Base-by-base conservation (phyloP, 1,140 invertebrate species). In the Hydropsyche tenuis region DNA sequence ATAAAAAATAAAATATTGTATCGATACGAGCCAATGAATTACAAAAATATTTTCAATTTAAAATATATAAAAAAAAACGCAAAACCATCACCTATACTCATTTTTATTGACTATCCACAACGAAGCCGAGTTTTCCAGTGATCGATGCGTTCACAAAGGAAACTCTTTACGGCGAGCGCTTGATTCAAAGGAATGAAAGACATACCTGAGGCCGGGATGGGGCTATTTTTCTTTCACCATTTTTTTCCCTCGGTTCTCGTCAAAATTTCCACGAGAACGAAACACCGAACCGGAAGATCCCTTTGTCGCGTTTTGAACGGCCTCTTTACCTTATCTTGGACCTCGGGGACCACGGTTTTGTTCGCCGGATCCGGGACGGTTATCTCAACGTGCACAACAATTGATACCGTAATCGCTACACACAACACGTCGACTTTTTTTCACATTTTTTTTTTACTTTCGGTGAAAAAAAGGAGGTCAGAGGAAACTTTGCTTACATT, bases 341-440 rank as follows among this genome's bases (percentile, higher is more conserved):
- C 65, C 65, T 48, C n/a, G 43, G 65, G 65, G 65, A 68, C 22
- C 1, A 20, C 62, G 30, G 14, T 68, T 66, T 68, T 68, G 43
- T 68, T 68, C 45, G n/a, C 12, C 7, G 23, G 11, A 25, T 22
- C 65, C 45, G 22, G 30, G 30, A 37, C 65, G 22, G 23, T 68
- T 48, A 68, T 68, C 23, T 68, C 18, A 25, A 9, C 23, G 16
- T 25, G 22, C 20, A 25, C 48, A 37, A 48, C 43, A 68, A 68
- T 66, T 66, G 64, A 66, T 22, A 66, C 56, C 14, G 62, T 64
- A 64, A 64, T 64, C 62, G 62, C 56, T 62, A 62, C 22, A 62
- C n/a, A 25, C 11, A 62, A n/a, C 48, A 22, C 20, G 14, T 62
- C 16, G 5, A 62, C 23, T 25, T 62, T 14, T n/a, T 37, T 51